Evolutionary conservation across 2,113 vertebrate genomes (phyloP), one percentile per base, ranked within the genome.

Genomic region (Anser brachyrhynchus): DNA sequence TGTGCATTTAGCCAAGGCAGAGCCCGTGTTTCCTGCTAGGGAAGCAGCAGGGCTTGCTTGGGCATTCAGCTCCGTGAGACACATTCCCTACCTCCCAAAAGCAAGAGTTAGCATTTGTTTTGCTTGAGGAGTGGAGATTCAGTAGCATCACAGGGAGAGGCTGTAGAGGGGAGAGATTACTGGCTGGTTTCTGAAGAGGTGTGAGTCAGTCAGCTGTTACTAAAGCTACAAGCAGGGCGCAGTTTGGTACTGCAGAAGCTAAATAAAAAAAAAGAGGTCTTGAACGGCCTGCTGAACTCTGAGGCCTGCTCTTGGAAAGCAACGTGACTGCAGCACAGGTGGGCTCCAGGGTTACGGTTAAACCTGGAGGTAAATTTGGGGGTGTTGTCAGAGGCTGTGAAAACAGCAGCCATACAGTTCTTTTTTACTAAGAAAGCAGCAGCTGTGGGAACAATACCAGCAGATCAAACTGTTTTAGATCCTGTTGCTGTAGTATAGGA

Each of bases 1-100:
- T 3, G 4, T 21, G 25, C 2, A 0, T 35, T 73, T 41, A 39
- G 35, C 54, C 41, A 39, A 26, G 46, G 28, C 0, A 0, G 54
- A 77, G 65, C 17, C 89, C 2, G 0, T 7, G 21, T n/a, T 59
- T 33, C 19, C 2, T 26, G 4, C 26, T 2, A 25, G 58, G 35
- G 33, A 14, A 84, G 44, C 67, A 18, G 44, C 16, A 41, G 57
- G 39, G 8, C 18, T 43, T 2, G 1, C 7, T 15, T 28, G 14
- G 54, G 41, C 11, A 5, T 19, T 33, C 33, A 33, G 57, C 22
- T 39, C 52, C 3, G 0, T 3, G 2, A 9, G 26, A 29, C 46
- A 49, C 20, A 10, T 49, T 49, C 49, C 28, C 14, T 61, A 37
- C 6, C 25, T 70, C 29, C 43, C 39, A 39, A 9, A 44, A 72